A percentile compares a stretch with the other conserved stretches of the same genome.
Evolutionary conservation across 1,140 invertebrate species (phyloP).

Genomic region (Drosophila tsacasi): DNA sequence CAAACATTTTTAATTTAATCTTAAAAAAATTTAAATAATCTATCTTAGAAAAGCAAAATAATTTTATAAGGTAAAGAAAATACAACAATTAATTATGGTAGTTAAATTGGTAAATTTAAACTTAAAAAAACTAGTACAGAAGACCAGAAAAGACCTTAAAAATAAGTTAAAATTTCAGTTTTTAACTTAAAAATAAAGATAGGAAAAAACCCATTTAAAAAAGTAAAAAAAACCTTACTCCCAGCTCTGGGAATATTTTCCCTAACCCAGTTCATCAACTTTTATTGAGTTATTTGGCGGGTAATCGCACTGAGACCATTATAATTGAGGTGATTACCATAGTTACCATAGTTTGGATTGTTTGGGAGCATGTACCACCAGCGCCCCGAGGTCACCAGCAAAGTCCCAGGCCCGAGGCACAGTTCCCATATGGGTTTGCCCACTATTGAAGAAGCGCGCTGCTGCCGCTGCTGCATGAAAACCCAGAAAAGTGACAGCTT

Average conservation of each 20-base stretch:
- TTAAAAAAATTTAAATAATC: neutral
- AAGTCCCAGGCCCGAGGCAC: constrained; percentile 24
- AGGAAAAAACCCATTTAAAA: neutral
- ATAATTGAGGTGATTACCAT: constrained; percentile 54
- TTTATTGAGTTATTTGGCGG: constrained; percentile 45
- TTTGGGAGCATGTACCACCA: constrained; percentile 19
- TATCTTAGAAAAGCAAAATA: neutral
- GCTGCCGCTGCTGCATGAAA: constrained; percentile 21
- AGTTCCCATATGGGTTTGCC: constrained; percentile 46
- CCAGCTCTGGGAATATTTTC: constrained; percentile 30
- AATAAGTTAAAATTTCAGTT: neutral
- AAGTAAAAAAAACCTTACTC: constrained; percentile 4
- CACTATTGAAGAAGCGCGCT: constrained; percentile 24
- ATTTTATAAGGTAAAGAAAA: neutral
- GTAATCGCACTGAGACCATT: constrained; percentile 28
- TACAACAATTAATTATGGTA: no score
- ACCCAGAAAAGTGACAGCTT: constrained; percentile 59
- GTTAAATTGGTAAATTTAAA: no score
- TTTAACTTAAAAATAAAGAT: neutral
- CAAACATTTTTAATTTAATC: neutral
- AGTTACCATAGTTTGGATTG: constrained; percentile 44
- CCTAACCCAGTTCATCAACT: constrained; percentile 49
- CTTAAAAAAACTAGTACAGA: no score
- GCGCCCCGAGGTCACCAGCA: constrained; percentile 10
- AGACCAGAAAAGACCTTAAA: neutral